phyloP scores from a whole-genome alignment of 2,888 invertebrate species.

The Geophilus truncorum region DNA sequence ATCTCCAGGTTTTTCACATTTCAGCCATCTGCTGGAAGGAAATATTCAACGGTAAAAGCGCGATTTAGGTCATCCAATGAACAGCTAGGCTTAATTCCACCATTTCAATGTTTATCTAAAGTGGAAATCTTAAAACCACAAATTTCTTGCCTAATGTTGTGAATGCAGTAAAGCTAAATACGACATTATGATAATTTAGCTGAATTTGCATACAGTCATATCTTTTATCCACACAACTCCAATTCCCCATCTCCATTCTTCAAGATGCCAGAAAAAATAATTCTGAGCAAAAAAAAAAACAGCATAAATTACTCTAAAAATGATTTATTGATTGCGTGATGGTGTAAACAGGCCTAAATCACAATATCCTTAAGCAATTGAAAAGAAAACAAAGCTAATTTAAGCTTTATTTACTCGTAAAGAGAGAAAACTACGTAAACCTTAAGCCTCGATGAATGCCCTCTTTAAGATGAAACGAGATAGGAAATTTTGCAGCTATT shows the following conservation, averaged over 20 bases:
- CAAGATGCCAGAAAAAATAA: too few relatives aligned
- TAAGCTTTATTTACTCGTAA: not conserved
- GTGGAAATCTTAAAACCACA: not conserved
- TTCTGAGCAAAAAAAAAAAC: too few relatives aligned
- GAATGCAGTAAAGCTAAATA: not conserved
- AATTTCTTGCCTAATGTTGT: not conserved
- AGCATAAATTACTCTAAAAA: too few relatives aligned
- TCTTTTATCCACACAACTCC: too few relatives aligned
- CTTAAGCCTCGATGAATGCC: too few relatives aligned
- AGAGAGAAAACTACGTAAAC: not conserved
- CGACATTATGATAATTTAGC: too few relatives aligned
- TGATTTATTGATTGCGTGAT: not conserved
- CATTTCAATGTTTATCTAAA: not conserved
- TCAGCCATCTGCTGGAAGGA: too few relatives aligned
- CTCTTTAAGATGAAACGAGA: not conserved
- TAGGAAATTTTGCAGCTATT: not conserved
- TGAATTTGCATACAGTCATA: too few relatives aligned
- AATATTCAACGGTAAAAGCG: too few relatives aligned
- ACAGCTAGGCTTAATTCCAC: not conserved
- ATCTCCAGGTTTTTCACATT: not conserved
- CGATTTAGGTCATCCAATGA: too few relatives aligned
- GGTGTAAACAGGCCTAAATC: not conserved
- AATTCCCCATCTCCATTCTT: too few relatives aligned
- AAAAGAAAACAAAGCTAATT: not conserved
- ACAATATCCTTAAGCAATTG: not conserved